Conservation (phyloP, 53 echinoderm and acorn worm genomes). For the Paracentrotus lividus region DNA sequence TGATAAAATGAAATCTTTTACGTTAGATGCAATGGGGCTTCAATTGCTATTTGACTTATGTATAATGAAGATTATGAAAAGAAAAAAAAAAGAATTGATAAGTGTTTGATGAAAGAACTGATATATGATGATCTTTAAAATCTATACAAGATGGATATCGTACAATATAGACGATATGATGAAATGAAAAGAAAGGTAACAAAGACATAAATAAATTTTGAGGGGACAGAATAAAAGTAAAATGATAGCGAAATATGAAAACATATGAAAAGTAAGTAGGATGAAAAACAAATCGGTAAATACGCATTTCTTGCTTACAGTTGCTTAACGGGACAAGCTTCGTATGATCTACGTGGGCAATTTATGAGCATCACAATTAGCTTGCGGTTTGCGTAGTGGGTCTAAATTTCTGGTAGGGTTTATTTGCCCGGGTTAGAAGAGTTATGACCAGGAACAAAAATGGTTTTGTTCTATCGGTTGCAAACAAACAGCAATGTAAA, state of each 20-base stretch:
- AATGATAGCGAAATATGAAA: not conserved
- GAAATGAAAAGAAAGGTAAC: not conserved
- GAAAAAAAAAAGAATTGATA: not conserved
- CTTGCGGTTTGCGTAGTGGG: not conserved
- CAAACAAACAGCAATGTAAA: slow-evolving; percentile 24
- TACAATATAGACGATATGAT: not conserved
- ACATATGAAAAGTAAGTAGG: slow-evolving; percentile 4
- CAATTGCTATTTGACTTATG: not conserved
- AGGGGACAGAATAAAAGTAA: not conserved
- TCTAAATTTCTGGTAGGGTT: not conserved
- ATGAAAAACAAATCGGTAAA: slow-evolving; percentile 16
- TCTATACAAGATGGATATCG: not conserved
- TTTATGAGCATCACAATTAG: not conserved
- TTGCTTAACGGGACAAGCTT: slow-evolving; percentile 59
- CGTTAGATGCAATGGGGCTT: not conserved
- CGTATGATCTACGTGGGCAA: not conserved
- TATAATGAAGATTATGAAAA: not conserved
- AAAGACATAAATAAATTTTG: not conserved
- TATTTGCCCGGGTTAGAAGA: not conserved
- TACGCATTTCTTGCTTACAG: slow-evolving; percentile 62
- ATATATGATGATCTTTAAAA: not conserved
- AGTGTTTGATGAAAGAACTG: not conserved
- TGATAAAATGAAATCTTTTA: not conserved
- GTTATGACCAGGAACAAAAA: slow-evolving; percentile 8
- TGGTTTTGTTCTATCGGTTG: not conserved